Evolutionary conservation across 2,888 invertebrate genomes (phyloP), one percentile per base, ranked within the genome.

Genomic region (Monochamus alternatus): DNA sequence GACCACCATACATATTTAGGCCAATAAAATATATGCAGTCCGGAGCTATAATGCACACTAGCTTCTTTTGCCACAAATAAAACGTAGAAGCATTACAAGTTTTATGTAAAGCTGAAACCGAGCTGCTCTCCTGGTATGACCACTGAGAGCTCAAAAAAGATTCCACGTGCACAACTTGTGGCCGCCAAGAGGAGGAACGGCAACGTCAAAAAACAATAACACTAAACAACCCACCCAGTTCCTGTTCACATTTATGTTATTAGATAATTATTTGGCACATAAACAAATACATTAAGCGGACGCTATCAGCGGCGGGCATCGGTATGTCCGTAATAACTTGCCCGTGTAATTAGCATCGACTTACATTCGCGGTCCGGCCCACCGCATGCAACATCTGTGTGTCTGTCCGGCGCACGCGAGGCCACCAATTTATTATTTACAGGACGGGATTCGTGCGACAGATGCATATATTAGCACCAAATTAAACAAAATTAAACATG

Each of bases 391-490:
- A 83, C 84, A 84, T 84, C 83, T 84, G 83, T 81, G 81, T 78
- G 82, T 82, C 64, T 75, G 73, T 77, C 78, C 73, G 65, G 70
- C 69, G 78, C 84, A 85, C 84, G 83, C 84, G 79, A 83, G 75
- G 67, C 76, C 80, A 67, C 79, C 79, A 84, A 84, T 84, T 85
- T 84, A 84, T 84, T 84, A 82, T 83, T 84, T 81, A 82, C 84
- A 75, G 76, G 77, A 78, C 79, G 79, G 81, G 83, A 83, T 86
- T 85, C 86, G 86, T 86, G 86, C 81, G 82, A 79, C 81, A 82
- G 83, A 82, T 84, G 85, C 85, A 86, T 86, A 86, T 86, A 87
- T 87, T 87, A 87, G 84, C 86, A 85, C 86, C 85, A 84, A 85
- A 86, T 86, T 87, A 87, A 86, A 86, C 84, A 85, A 77, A 77